Percentiles rank a stretch among this genome's conserved stretches.
phyloP scores from a whole-genome alignment of 2,113 vertebrate genomes.

The Oncorhynchus keta region DNA sequence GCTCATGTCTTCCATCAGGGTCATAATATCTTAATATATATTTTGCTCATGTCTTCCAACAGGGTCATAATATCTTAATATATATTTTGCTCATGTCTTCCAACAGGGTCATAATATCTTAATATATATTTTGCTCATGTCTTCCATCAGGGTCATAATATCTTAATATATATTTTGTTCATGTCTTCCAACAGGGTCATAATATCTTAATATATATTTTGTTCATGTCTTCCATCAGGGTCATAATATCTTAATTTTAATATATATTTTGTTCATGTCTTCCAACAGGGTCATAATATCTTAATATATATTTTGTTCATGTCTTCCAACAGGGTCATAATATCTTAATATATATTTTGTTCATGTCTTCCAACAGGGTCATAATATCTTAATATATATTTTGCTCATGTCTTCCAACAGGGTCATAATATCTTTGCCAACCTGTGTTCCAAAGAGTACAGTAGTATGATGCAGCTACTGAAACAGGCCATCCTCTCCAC shows the following conservation, averaged over 20 bases:
- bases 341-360: slow-evolving; percentile 57
- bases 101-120: slow-evolving; percentile 81
- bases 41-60: slow-evolving; percentile 24
- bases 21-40: slow-evolving; percentile 73
- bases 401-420: slow-evolving; percentile 49
- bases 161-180: slow-evolving; percentile 51
- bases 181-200: slow-evolving; percentile 68
- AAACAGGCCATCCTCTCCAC: slow-evolving; percentile 81
- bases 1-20: slow-evolving; percentile 60
- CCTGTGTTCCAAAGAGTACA: slow-evolving; percentile 79
- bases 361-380: slow-evolving; percentile 65
- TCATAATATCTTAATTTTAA: slow-evolving; percentile 79
- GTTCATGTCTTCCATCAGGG: slow-evolving; percentile 60
- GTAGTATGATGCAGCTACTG: slow-evolving; percentile 80
- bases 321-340: slow-evolving; percentile 72
- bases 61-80: slow-evolving; percentile 80
- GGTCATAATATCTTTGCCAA: slow-evolving; percentile 82
- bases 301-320: slow-evolving; percentile 36
- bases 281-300: slow-evolving; percentile 78
- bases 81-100: not conserved
- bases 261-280: not conserved
- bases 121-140: not conserved
- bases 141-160: slow-evolving; percentile 76
- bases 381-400: slow-evolving; percentile 71
- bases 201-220: slow-evolving; percentile 67